A percentile compares a stretch with the other conserved stretches of the same genome.
These are phyloP conservation scores for Cerceris rybyensis DNA, from an alignment of 2,888 invertebrate species.

Conservation along the genomic window DNA sequence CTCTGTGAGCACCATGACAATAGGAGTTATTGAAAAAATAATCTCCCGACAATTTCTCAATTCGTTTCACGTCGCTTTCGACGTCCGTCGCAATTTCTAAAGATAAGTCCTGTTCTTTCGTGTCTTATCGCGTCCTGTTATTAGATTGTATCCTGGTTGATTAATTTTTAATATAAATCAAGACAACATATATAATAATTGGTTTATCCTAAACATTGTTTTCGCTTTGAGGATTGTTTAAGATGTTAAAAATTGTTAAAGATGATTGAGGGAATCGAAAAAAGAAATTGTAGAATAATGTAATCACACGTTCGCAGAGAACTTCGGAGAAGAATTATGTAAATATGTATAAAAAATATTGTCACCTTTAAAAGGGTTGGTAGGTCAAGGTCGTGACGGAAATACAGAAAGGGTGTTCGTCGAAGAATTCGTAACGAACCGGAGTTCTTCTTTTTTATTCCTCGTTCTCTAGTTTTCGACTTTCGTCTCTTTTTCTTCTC, in stretches of 20 bases:
- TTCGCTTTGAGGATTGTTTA: too few species aligned
- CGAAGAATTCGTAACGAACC: conserved; percentile 30
- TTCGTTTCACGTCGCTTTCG: neutral
- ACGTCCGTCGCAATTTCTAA: neutral
- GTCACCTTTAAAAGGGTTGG: neutral
- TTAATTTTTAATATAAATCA: too few species aligned
- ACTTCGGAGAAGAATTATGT: neutral
- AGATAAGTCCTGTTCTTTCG: neutral
- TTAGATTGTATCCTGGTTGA: neutral
- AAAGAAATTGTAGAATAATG: too few species aligned
- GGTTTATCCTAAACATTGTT: too few species aligned
- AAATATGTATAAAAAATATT: neutral
- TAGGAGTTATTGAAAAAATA: neutral
- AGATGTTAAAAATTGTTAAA: too few species aligned
- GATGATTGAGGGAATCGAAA: too few species aligned
- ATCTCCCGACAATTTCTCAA: neutral
- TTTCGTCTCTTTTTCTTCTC: conserved; percentile 8
- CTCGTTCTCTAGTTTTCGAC: neutral
- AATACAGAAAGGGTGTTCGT: conserved; percentile 4
- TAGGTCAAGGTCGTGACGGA: conserved; percentile 18
- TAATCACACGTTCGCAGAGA: neutral
- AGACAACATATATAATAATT: too few species aligned
- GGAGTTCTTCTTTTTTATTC: neutral
- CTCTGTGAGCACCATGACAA: too few species aligned
- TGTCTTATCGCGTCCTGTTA: neutral